These are phyloP conservation scores for Tipula vernalis DNA, from an alignment of 2,888 invertebrate genomes.

Conservation along the genomic window DNA sequence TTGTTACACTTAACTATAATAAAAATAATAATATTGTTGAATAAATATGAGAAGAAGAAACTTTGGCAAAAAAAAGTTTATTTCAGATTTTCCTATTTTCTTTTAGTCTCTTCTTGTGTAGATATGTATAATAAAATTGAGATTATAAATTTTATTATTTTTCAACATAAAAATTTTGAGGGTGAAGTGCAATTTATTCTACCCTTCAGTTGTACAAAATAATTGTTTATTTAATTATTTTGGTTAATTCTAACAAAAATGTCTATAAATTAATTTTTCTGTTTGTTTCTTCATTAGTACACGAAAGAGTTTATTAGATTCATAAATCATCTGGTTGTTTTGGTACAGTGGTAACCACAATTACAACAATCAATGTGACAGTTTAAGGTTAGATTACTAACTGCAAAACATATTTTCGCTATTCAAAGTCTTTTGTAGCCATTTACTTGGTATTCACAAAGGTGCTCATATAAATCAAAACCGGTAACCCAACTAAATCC, in stretches of 20 bases:
- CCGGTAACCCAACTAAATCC: background rate
- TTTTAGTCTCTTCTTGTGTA: background rate
- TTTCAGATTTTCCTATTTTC: background rate
- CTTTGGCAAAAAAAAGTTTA: background rate
- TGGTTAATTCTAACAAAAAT: background rate
- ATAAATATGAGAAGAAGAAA: background rate
- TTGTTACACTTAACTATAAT: background rate
- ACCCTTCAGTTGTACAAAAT: background rate
- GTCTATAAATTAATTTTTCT: background rate
- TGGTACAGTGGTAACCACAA: background rate
- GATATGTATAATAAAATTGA: background rate
- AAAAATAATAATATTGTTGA: background rate
- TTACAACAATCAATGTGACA: background rate
- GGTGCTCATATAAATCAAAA: background rate
- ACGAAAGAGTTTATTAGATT: background rate
- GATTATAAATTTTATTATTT: background rate
- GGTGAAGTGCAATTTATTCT: background rate
- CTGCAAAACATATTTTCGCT: background rate
- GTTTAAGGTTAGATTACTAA: background rate
- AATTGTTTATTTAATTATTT: background rate
- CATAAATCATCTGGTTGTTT: background rate
- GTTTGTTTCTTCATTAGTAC: background rate
- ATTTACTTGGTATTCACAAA: background rate
- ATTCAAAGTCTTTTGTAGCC: background rate
- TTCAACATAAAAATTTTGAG: background rate